Conservation (phyloP, 2,888 invertebrate genomes). For the Ophion costatus region DNA sequence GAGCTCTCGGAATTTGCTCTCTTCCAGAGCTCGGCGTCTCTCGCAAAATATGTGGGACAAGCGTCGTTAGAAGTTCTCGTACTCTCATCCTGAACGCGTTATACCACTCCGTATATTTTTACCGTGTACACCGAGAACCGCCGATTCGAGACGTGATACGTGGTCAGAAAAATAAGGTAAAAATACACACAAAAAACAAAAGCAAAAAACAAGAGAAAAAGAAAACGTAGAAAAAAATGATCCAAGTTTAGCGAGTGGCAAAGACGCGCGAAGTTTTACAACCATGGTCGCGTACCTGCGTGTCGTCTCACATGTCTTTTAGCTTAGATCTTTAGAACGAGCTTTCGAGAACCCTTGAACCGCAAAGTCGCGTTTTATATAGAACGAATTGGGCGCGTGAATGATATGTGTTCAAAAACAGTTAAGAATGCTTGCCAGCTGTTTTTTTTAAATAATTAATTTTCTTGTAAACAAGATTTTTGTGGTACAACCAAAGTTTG, state of each 20-base stretch:
- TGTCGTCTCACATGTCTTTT: slow-evolving; percentile 14
- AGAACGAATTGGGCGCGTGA: slow-evolving; percentile 14
- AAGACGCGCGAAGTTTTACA: slow-evolving; percentile 49
- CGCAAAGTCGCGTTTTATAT: slow-evolving; percentile 46
- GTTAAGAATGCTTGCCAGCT: slow-evolving; percentile 17
- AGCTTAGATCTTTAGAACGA: slow-evolving; percentile 26
- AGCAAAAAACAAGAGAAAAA: slow-evolving; percentile 1
- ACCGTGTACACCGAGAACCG: slow-evolving; percentile 40
- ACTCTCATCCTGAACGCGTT: slow-evolving; percentile 29
- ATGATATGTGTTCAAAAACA: slow-evolving; percentile 7
- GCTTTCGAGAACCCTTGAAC: slow-evolving; percentile 65
- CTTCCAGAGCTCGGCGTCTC: slow-evolving; percentile 14
- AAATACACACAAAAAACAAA: neutral
- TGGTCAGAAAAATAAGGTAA: neutral
- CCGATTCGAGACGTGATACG: slow-evolving; percentile 29
- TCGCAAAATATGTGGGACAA: slow-evolving; percentile 57
- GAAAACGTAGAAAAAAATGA: slow-evolving; percentile 15
- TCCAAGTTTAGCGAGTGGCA: slow-evolving; percentile 51
- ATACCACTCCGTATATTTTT: slow-evolving; percentile 50
- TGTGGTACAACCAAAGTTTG: too few species aligned
- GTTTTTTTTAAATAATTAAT: too few species aligned
- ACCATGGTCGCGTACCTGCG: slow-evolving; percentile 40
- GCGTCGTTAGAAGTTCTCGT: slow-evolving; percentile 30
- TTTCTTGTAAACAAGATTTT: too few species aligned
- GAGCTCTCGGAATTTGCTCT: slow-evolving; percentile 43